phyloP scores from a whole-genome alignment of 2,888 invertebrate species.

The Callinectes sapidus region DNA sequence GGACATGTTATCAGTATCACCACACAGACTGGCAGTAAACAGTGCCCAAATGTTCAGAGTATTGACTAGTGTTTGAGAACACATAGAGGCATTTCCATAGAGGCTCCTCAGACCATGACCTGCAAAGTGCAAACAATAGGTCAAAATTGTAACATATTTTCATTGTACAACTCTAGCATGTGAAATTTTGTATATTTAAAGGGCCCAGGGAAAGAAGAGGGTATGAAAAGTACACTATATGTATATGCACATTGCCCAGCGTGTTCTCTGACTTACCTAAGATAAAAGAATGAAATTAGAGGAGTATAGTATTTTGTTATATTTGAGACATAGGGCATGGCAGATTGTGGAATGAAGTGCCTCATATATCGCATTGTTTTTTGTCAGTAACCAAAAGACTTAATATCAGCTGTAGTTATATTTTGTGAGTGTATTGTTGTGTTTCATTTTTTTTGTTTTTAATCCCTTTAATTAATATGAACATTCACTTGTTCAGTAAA shows the following conservation, averaged over 20 bases:
- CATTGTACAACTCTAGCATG: not conserved
- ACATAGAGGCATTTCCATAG: not conserved
- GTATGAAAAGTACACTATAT: not conserved
- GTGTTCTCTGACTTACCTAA: not conserved
- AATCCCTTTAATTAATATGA: not conserved
- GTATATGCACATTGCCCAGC: not conserved
- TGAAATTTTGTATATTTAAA: not conserved
- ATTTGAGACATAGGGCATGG: not conserved
- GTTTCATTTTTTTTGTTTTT: not conserved
- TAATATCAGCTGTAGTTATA: not conserved
- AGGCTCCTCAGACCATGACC: not conserved
- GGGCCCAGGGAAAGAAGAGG: not conserved
- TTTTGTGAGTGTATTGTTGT: not conserved
- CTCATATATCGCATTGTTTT: not conserved
- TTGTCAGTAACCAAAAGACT: not conserved
- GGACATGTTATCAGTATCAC: conserved; percentile 4
- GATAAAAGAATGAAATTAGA: not conserved
- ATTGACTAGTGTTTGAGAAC: not conserved
- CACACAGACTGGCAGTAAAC: not conserved
- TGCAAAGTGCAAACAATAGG: not conserved
- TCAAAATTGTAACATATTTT: not conserved
- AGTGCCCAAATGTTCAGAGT: not conserved
- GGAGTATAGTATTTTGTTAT: not conserved
- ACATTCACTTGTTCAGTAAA: not conserved
- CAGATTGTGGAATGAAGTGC: not conserved